Evolutionary conservation across 1,140 invertebrate species (phyloP).

Genomic region (Chrysopa pallens): DNA sequence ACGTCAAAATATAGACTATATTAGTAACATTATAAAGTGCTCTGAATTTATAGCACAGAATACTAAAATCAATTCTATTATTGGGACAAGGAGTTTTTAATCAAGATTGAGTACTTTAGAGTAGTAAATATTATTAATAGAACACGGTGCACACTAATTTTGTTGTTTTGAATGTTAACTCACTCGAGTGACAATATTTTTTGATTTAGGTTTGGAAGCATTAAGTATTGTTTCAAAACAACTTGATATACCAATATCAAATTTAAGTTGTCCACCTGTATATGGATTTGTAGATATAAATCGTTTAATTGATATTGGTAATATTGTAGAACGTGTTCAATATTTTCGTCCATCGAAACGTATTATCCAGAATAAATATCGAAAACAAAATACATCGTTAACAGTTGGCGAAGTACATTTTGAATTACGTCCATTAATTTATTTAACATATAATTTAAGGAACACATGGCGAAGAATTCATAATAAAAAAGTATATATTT

Average conservation of each 20-base stretch:
- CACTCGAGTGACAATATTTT: too few relatives aligned
- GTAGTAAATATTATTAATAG: too few relatives aligned
- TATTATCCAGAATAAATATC: conserved; percentile 8
- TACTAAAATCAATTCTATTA: too few relatives aligned
- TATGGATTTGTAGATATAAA: conserved; percentile 33
- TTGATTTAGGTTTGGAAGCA: conserved; percentile 24
- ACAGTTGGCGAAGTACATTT: conserved; percentile 23
- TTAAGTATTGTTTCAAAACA: conserved; percentile 19
- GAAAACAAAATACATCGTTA: conserved; percentile 19
- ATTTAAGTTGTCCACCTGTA: conserved; percentile 30
- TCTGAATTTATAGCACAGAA: too few relatives aligned
- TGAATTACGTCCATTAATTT: conserved; percentile 26
- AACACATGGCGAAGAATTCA: conserved; percentile 17
- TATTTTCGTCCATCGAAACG: conserved; percentile 21
- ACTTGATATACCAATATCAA: conserved; percentile 20
- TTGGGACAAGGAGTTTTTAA: too few relatives aligned
- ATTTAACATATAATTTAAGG: conserved; percentile 23
- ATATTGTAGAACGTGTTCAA: conserved; percentile 25
- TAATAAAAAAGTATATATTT: conserved; percentile 17
- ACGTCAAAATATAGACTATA: too few relatives aligned
- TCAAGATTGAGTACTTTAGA: too few relatives aligned
- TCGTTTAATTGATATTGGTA: conserved; percentile 25
- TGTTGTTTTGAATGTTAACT: too few relatives aligned
- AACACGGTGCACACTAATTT: too few relatives aligned
- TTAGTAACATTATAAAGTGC: too few relatives aligned